Base-by-base conservation (phyloP, 23 tunicate species). In the Corella eumyota region DNA sequence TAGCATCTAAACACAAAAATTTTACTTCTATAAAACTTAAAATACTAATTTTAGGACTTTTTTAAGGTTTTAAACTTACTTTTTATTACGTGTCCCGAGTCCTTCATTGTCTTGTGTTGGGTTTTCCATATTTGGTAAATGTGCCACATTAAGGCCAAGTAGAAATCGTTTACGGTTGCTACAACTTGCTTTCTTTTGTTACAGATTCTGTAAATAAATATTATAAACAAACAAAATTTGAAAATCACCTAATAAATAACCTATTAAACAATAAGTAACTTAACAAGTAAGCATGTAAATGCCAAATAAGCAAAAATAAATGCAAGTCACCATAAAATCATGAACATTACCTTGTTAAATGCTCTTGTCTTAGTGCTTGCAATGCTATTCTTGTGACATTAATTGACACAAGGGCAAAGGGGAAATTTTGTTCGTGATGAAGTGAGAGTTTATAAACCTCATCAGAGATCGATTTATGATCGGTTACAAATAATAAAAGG, bases 171-270 rank as follows among this genome's bases (percentile, higher is more conserved):
- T 54, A 69, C 26, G 7, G 70, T 78, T 34, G 73, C 68, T 11
- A 84, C 57, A 4, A 84, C 83, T 69, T 84, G 73, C 33, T 75
- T 84, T 53, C 72, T 29, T 68, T 75, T 75, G 72, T 84, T 84
- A 25, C 81, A 74, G 2, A 69, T 54, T 2, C 78, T 76, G 78
- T 51, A 19, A 15, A n/a, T n/a, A n/a, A n/a, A n/a, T n/a, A n/a
- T n/a, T n/a, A n/a, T 9, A 9, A n/a, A n/a, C n/a, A n/a, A n/a
- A n/a, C n/a, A n/a, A n/a, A n/a, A n/a, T n/a, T n/a, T n/a, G n/a
- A n/a, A n/a, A n/a, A n/a, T n/a, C n/a, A n/a, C n/a, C n/a, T n/a
- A n/a, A n/a, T n/a, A n/a, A n/a, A n/a, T n/a, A n/a, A n/a, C n/a
- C n/a, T n/a, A n/a, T n/a, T n/a, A n/a, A 40, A 40, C 48, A 40